Evolutionary conservation across 2,797 vertebrate species (phyloP), one percentile per base, ranked within the genome.

Genomic region (Tolypeutes matacus): DNA sequence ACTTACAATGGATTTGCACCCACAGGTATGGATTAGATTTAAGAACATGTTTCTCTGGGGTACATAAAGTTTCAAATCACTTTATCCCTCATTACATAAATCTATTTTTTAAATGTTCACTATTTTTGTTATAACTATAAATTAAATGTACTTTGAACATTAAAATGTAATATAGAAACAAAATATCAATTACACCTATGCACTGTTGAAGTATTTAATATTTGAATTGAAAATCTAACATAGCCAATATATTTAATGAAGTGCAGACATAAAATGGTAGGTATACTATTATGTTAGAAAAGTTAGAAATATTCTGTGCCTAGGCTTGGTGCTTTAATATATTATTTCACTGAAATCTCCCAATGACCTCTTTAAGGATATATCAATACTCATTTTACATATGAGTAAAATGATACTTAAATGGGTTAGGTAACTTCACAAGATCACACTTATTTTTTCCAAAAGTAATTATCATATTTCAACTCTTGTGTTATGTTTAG

Each of bases 121-220:
- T 58, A 80, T 67, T 36, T 70, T 70, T 69, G 31, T 64, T 78
- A 36, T 72, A 80, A 82, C 12, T 65, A 62, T 78, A 94, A 95
- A 69, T 51, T 39, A 34, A 10, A 84, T 82, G 0, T 39, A 87
- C 78, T 94, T 82, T 94, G 51, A 84, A 92, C 29, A 62, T 90
- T n/a, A 49, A 11, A 73, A 31, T 58, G 21, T 75, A 93, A 95
- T 88, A 78, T 76, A 76, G 7, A 69, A 64, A 86, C 56, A 82
- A 88, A 93, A 65, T 76, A 88, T 95, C 39, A 75, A 67, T 92
- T 95, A 90, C 4, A 92, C 64, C n/a, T 29, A 56, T n/a, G 36
- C 7, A 39, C 17, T 91, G 72, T 17, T 95, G 73, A 92, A 91
- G 92, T 96, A 92, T 81, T 96, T 96, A 90, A 90, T 85, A 93